phyloP scores from a whole-genome alignment of 35 echinoderm and acorn worm genomes.

The Hemicentrotus pulcherrimus region DNA sequence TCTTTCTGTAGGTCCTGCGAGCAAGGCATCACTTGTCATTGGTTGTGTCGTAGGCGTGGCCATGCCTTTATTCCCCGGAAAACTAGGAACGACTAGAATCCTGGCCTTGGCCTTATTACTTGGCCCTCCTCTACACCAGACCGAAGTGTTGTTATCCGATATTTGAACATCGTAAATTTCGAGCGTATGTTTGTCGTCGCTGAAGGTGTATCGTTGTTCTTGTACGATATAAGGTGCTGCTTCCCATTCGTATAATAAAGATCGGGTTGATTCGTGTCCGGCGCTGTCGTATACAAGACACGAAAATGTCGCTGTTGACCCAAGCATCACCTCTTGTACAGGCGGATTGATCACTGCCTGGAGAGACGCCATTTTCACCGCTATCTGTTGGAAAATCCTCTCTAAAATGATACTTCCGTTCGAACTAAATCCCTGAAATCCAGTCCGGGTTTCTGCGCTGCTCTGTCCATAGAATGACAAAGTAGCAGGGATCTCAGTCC shows the following conservation, averaged over 20 bases:
- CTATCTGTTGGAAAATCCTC: not conserved
- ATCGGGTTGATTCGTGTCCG: conserved; percentile 20
- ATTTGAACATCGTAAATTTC: conserved; percentile 23
- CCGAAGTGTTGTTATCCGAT: conserved; percentile 46
- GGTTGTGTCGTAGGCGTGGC: not conserved
- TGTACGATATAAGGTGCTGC: conserved; percentile 42
- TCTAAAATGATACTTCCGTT: not conserved
- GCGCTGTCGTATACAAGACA: conserved; percentile 29
- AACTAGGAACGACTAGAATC: conserved; percentile 21
- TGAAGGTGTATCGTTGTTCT: conserved; percentile 44
- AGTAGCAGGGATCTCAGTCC: not conserved
- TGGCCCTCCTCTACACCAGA: conserved; percentile 27
- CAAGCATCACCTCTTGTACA: not conserved
- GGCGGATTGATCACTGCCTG: conserved; percentile 19
- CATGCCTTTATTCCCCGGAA: not conserved
- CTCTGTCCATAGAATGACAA: not conserved
- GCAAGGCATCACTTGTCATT: not conserved
- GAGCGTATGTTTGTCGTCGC: conserved; percentile 35
- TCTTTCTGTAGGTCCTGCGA: not conserved
- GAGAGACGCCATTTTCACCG: conserved; percentile 5
- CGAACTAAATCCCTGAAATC: not conserved
- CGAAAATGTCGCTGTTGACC: conserved; percentile 22
- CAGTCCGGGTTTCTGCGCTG: not conserved
- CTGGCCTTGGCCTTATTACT: conserved; percentile 35
- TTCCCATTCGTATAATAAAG: conserved; percentile 10